Evolutionary conservation across 2,797 vertebrate species (phyloP), one percentile per base, ranked within the genome.

Genomic region (Mus minutoides): DNA sequence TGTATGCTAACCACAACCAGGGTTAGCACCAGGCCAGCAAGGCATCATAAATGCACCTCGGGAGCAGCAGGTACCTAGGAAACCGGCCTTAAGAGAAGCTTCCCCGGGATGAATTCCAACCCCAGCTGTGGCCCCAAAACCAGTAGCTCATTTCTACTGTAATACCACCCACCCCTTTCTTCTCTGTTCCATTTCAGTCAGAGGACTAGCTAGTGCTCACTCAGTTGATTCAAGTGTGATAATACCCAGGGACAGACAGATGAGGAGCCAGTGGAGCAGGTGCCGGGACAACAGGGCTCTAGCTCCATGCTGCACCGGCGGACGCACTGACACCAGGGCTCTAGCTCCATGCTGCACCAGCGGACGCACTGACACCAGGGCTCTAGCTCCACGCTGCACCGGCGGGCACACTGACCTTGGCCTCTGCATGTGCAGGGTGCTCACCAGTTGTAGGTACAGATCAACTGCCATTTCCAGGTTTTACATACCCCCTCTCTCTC

Each of bases 111-210:
- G 31, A 31, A 87, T 52, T 22, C 64, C 0, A 9, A 34, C 6
- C 37, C 75, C 58, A 46, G 9, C 6, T 26, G 7, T 62, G 64
- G 89, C n/a, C 69, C 73, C 29, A 75, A 1, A 26, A 13, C 76
- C 91, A 97, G 77, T 94, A 87, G 82, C 94, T 95, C 69, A 60
- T 94, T 78, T 82, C 0, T 2, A 8, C 91, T 86, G 94, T 76
- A 95, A 91, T 97, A 94, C 31, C 16, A 58, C 71, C 31, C 16
- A 58, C 71, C 21, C 11, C 0, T 75, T 82, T 24, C 80, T 62
- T 73, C 79, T 88, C 8, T 62, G 49, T 43, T 73, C 64, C 69
- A 43, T n/a, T 67, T 52, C 4, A 82, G 22, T 17, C 10, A 43
- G 85, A 83, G 7, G 62, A 19, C 85, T 62, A 24, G 17, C 73